Base-by-base conservation (phyloP, 2,888 invertebrate genomes). In the Drosophila bunnanda region DNA sequence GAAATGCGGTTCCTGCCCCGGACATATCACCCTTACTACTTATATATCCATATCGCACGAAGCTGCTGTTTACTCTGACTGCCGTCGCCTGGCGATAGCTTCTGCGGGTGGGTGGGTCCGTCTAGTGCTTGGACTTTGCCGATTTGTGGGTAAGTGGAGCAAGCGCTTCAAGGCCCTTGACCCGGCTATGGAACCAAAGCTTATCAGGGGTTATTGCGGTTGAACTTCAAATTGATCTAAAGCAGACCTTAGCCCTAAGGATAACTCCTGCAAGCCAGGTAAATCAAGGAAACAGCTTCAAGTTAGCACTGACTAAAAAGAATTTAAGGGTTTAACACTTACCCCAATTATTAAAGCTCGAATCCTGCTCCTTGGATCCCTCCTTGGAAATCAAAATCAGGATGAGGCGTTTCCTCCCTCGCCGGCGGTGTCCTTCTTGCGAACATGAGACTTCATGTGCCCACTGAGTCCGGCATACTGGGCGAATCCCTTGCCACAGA, bases 401-500 rank as follows among this genome's bases (percentile, higher is more conserved):
- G 9, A 20, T 20, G 30, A 4, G 13, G 17, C 17, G 4, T 32
- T 13, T 3, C 12, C n/a, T 6, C 12, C 46, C 30, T 41, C 39
- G 5, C 6, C 13, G n/a, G 7, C 41, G 1, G 20, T 41, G 13
- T 13, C 41, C 6, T 41, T 10, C 30, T 53, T 36, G 0, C 57
- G 59, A 4, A 41, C 65, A 38, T 78, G 79, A 8, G 76, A 75
- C 53, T 70, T 79, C 88, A 87, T 89, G 59, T 90, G 90, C 0
- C 82, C 85, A 13, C 83, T 84, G 15, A 89, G 76, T 0, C 92
- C 92, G 8, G 89, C 82, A 30, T 80, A 78, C 61, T 90, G 90
- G 6, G 89, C 87, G 58, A 88, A 90, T 8, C 80, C 80, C 58
- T 90, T 90, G 28, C 74, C 75, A 36, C 90, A 90, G 7, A 84